A percentile compares a stretch with the other conserved stretches of the same genome.
These are phyloP conservation scores for Seira musarum DNA, from an alignment of 2,888 invertebrate species.

Conservation along the genomic window DNA sequence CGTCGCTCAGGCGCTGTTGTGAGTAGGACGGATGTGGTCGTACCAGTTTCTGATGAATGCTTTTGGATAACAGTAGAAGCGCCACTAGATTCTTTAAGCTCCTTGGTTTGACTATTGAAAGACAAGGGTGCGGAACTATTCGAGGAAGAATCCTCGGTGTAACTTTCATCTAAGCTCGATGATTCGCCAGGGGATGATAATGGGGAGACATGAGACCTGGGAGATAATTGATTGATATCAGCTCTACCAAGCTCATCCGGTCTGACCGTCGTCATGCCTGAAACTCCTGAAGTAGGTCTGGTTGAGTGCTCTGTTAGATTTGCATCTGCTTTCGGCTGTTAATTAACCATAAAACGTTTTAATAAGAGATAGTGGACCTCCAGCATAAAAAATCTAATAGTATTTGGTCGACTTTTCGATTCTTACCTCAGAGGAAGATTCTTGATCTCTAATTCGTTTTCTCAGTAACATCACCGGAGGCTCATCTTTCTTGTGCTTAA, in stretches of 20 bases:
- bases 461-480: neutral
- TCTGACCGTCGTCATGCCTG: neutral
- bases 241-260: too few species aligned
- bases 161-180: neutral
- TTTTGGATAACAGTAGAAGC: neutral
- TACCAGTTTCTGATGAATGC: neutral
- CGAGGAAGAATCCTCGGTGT: neutral
- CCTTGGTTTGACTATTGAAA: neutral
- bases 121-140: neutral
- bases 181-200: too few species aligned
- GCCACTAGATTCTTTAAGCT: neutral
- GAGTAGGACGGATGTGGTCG: neutral
- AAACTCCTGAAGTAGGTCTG: neutral
- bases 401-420: neutral
- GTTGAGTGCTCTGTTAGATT: neutral
- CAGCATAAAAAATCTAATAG: neutral
- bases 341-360: neutral
- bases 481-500: neutral
- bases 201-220: too few species aligned
- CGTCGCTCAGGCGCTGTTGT: neutral
- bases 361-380: neutral
- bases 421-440: neutral
- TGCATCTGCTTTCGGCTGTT: neutral
- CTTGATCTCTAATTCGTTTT: neutral
- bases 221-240: too few species aligned